phyloP scores from a whole-genome alignment of 2,797 vertebrate species.

The Toxotes lorentzi region DNA sequence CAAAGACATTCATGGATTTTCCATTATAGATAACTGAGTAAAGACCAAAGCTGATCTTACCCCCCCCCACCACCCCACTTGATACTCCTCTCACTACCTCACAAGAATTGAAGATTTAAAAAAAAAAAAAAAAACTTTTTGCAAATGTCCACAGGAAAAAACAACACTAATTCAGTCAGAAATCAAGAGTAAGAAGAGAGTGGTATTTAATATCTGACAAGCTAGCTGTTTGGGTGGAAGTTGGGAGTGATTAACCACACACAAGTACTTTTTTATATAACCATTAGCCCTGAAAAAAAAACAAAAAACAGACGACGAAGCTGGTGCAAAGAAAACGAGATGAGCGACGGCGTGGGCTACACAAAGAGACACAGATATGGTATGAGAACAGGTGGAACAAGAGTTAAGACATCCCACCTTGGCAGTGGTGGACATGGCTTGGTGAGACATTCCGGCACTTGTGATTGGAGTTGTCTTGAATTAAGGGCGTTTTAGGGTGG shows the following conservation, averaged over 20 bases:
- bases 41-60: conserved; percentile 68
- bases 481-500: conserved; percentile 54
- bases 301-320: conserved; percentile 67
- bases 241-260: conserved; percentile 70
- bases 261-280: conserved; percentile 65
- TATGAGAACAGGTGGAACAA: conserved; percentile 71
- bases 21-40: conserved; percentile 78
- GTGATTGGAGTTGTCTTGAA: conserved; percentile 81
- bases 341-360: conserved; percentile 52
- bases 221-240: conserved; percentile 73
- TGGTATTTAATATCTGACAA: conserved; percentile 77
- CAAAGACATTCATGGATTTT: conserved; percentile 83
- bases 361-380: conserved; percentile 47
- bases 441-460: conserved; percentile 87
- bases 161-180: conserved; percentile 78
- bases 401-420: conserved; percentile 83
- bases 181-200: conserved; percentile 79
- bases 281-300: conserved; percentile 67
- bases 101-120: conserved; percentile 70
- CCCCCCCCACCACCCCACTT: conserved; percentile 21
- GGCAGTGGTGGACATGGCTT: conserved; percentile 80
- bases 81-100: conserved; percentile 66
- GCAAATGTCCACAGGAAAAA: conserved; percentile 77
- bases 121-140: conserved; percentile 37
- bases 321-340: conserved; percentile 72